Base-by-base conservation (phyloP, 2,113 vertebrate species). In the Gadus macrocephalus region DNA sequence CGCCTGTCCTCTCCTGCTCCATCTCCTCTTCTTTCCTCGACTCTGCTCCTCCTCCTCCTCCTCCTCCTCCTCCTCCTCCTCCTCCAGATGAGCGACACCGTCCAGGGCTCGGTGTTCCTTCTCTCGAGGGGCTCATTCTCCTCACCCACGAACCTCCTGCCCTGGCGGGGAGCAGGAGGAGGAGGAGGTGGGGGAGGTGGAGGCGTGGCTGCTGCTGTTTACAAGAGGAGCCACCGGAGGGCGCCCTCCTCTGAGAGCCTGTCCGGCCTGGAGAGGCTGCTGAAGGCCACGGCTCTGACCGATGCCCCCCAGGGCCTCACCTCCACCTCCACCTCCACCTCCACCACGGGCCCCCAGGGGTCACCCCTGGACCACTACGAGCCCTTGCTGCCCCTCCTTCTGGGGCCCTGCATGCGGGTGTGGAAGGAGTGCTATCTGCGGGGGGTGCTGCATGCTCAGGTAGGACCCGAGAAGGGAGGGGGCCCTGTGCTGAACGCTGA, bases 371-470 rank as follows among this genome's bases (percentile, higher is more conserved):
- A 58, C 55, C 55, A 16, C 55, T 83, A 81, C 0, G 92, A 93
- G 62, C 89, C 93, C 62, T 83, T 96, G 8, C 84, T 95, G 68
- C 96, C 96, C 68, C 87, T 92, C 15, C 90, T 92, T 0, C 69
- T 91, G 3, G 95, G 92, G 35, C 95, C 96, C 68, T 93, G 93
- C 22, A 65, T 97, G 76, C 85, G 83, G 9, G 82, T 98, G 68
- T 98, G 96, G 96, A 92, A 80, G 71, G 92, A 93, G 60, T 98
- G 96, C 81, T 98, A 97, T 90, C 91, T 97, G 72, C 91, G 95
- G 28, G 94, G 93, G 68, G 90, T 91, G 15, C 93, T 93, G 8
- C 93, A 96, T 59, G 82, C 89, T 6, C 94, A 95, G 96, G 96
- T 97, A 85, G 0, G 17, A 68, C 6, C 42, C 9, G 42, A 14